Conservation (phyloP, 2,888 invertebrate genomes). For the Aspidiotus rigidus region DNA sequence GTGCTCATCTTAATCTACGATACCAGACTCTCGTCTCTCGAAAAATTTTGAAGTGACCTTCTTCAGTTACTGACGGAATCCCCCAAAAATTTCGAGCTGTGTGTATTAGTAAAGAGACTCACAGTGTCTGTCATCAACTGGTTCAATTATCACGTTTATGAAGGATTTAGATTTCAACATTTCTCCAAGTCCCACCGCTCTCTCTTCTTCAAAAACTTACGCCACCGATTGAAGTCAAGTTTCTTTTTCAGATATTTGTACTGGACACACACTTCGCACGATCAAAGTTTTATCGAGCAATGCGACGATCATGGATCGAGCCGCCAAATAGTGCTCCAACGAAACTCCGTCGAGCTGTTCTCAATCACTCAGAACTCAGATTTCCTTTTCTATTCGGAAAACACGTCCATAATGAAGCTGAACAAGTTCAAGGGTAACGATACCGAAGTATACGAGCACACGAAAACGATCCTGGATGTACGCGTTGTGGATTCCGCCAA, state of each 20-base stretch:
- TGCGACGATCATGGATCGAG: slow-evolving; percentile 65
- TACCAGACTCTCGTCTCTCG: too few relatives aligned
- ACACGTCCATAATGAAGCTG: slow-evolving; percentile 69
- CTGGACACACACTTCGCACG: slow-evolving; percentile 59
- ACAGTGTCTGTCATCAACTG: too few relatives aligned
- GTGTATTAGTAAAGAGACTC: too few relatives aligned
- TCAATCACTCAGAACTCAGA: slow-evolving; percentile 66
- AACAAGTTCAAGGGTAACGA: slow-evolving; percentile 76
- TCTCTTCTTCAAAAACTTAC: not conserved
- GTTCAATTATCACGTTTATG: too few relatives aligned
- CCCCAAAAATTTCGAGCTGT: too few relatives aligned
- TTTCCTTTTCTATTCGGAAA: slow-evolving; percentile 80
- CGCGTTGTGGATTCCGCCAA: slow-evolving; percentile 62
- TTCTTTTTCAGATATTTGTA: slow-evolving; percentile 49
- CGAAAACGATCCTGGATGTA: slow-evolving; percentile 64
- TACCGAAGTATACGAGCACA: slow-evolving; percentile 67
- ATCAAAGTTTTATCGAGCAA: slow-evolving; percentile 58
- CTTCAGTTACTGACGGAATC: too few relatives aligned
- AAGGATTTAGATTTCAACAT: too few relatives aligned
- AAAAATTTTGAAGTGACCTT: too few relatives aligned
- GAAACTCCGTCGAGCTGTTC: slow-evolving; percentile 48
- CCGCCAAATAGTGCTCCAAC: slow-evolving; percentile 50
- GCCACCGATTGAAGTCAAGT: too few relatives aligned
- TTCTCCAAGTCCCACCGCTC: too few relatives aligned
- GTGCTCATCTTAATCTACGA: too few relatives aligned